Percentiles rank a stretch among this genome's conserved stretches.
These are phyloP conservation scores for Chymomyza costata DNA, from an alignment of 1,140 invertebrate species.

Conservation along the genomic window DNA sequence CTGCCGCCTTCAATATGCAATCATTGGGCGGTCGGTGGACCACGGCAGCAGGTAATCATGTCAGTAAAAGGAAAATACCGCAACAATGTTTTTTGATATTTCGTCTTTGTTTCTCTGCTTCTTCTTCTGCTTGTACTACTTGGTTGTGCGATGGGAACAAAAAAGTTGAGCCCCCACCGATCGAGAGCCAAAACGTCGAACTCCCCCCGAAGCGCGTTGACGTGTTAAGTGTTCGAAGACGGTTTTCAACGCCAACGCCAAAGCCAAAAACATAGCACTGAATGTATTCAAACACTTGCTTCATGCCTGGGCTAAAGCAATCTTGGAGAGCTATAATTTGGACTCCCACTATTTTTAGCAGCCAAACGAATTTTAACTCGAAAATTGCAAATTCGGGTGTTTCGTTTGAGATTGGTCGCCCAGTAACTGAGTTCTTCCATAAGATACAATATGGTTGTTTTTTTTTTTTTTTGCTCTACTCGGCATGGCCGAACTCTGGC, in stretches of 20 bases:
- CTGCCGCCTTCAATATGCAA: slow-evolving; percentile 1
- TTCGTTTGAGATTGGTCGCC: background rate
- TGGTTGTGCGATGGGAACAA: background rate
- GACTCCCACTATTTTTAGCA: slow-evolving; percentile 34
- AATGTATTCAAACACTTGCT: slow-evolving; percentile 1
- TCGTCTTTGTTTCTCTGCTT: background rate
- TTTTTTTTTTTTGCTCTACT: too few relatives aligned
- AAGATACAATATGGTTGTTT: too few relatives aligned
- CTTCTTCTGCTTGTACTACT: background rate
- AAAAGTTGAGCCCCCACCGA: background rate
- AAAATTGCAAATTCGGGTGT: slow-evolving; percentile 72
- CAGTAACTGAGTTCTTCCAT: too few relatives aligned
- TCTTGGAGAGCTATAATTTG: slow-evolving; percentile 41
- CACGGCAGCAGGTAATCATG: slow-evolving; percentile 44
- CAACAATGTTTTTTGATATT: slow-evolving; percentile 33
- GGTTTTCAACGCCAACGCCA: slow-evolving; percentile 10
- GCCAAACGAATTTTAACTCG: slow-evolving; percentile 60
- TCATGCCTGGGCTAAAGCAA: background rate
- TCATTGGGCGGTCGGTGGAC: slow-evolving; percentile 6
- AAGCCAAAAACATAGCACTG: background rate
- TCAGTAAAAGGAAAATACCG: slow-evolving; percentile 45
- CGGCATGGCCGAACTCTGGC: slow-evolving; percentile 14
- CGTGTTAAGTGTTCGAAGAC: slow-evolving; percentile 60
- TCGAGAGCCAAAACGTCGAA: background rate
- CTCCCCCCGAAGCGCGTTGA: slow-evolving; percentile 44